Evolutionary conservation across 2,888 invertebrate species (phyloP).

Genomic region (Bembecia ichneumoniformis): DNA sequence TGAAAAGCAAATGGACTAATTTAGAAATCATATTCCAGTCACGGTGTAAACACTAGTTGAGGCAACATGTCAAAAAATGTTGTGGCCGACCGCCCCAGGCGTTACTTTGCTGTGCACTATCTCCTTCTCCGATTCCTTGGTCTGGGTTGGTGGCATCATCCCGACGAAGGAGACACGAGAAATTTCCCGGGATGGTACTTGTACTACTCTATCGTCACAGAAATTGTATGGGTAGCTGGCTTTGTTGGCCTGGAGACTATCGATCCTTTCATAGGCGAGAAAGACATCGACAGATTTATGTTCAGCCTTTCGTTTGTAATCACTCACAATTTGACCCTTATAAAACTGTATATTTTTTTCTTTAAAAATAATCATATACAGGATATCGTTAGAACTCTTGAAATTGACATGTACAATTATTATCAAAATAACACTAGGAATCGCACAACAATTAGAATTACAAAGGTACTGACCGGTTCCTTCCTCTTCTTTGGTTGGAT

Average conservation of each 20-base stretch:
- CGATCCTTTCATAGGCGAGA: conserved; percentile 59
- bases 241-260: conserved; percentile 63
- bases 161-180: conserved; percentile 41
- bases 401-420: conserved; percentile 42
- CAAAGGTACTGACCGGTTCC: conserved; percentile 41
- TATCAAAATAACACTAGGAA: conserved; percentile 49
- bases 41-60: no score
- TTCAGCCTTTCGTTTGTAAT: conserved; percentile 63
- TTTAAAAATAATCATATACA: conserved; percentile 54
- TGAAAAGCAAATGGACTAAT: no score
- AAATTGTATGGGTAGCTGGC: conserved; percentile 53
- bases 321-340: conserved; percentile 56
- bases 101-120: conserved; percentile 50
- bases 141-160: conserved; percentile 64
- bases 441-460: conserved; percentile 34
- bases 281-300: conserved; percentile 61
- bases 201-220: conserved; percentile 49
- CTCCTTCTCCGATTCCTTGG: conserved; percentile 48
- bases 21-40: no score
- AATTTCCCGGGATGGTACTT: conserved; percentile 55
- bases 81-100: conserved; percentile 25
- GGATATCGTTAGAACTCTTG: conserved; percentile 46
- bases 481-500: conserved; percentile 61
- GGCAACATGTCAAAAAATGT: background rate
- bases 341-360: conserved; percentile 57